These are phyloP conservation scores for Aphrophora alni DNA, from an alignment of 2,888 invertebrate species.

Conservation along the genomic window DNA sequence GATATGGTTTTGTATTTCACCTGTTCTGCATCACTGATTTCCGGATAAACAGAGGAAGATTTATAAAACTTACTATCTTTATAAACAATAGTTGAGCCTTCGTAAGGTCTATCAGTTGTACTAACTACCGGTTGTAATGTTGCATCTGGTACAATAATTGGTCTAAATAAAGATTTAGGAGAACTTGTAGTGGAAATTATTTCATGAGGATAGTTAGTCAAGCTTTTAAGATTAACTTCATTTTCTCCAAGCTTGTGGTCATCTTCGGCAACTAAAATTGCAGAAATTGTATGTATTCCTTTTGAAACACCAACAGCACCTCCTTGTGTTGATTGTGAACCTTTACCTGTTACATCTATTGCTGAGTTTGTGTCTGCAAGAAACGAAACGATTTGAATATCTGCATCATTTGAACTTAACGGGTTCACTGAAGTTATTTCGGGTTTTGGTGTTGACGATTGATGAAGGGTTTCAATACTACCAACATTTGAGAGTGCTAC, in stretches of 20 bases:
- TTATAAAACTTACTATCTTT: neutral
- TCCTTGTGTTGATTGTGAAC: conserved; percentile 23
- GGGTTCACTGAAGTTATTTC: neutral
- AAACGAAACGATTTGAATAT: conserved; percentile 45
- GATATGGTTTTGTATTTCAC: neutral
- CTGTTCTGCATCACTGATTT: neutral
- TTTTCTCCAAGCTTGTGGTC: conserved; percentile 40
- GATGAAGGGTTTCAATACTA: neutral
- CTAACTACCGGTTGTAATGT: neutral
- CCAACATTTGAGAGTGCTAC: neutral
- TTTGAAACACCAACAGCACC: neutral
- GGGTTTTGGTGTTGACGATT: neutral
- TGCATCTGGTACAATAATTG: conserved; percentile 44
- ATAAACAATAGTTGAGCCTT: neutral
- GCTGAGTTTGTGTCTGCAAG: conserved; percentile 47
- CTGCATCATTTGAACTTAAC: neutral
- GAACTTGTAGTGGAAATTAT: conserved; percentile 25
- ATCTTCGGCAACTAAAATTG: conserved; percentile 49
- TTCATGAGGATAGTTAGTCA: neutral
- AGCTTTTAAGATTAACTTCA: conserved; percentile 25
- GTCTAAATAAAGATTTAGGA: conserved; percentile 40
- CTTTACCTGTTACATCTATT: conserved; percentile 39
- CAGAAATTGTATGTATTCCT: conserved; percentile 41
- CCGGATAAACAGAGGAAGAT: neutral
- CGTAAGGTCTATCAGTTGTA: neutral